These are phyloP conservation scores for Pogonognathellus flavescens DNA, from an alignment of 1,140 invertebrate species.

Conservation along the genomic window DNA sequence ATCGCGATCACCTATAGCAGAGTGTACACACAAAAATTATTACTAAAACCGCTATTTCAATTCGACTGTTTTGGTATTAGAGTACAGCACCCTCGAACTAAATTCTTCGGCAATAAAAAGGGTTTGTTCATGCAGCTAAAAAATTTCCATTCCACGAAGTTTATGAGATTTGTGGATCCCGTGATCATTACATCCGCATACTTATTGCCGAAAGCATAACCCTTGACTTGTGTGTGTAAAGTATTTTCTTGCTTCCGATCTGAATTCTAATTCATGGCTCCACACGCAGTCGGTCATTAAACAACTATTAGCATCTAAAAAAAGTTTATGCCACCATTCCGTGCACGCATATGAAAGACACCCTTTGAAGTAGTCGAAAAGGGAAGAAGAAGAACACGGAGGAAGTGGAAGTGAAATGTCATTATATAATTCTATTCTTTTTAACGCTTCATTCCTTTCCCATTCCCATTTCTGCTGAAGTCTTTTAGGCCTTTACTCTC, in stretches of 20 bases:
- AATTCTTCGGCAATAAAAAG: no score
- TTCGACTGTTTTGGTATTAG: no score
- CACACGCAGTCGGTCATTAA: constrained; percentile 43
- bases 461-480: background rate
- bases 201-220: background rate
- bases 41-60: no score
- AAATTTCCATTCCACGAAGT: no score
- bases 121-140: no score
- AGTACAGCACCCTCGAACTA: no score
- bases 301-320: constrained; percentile 36
- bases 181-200: no score
- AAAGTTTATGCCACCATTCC: constrained; percentile 23
- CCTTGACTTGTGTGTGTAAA: constrained; percentile 10
- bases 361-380: background rate
- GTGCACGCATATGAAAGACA: constrained; percentile 15
- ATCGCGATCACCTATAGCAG: no score
- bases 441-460: constrained; percentile 28
- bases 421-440: constrained; percentile 30
- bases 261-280: constrained; percentile 5
- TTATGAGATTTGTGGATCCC: no score
- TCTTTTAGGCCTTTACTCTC: background rate
- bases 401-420: constrained; percentile 29
- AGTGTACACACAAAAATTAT: no score
- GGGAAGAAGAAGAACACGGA: background rate
- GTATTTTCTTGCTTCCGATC: background rate